Conservation (phyloP, 2,888 invertebrate species). For the Mimas tiliae region DNA sequence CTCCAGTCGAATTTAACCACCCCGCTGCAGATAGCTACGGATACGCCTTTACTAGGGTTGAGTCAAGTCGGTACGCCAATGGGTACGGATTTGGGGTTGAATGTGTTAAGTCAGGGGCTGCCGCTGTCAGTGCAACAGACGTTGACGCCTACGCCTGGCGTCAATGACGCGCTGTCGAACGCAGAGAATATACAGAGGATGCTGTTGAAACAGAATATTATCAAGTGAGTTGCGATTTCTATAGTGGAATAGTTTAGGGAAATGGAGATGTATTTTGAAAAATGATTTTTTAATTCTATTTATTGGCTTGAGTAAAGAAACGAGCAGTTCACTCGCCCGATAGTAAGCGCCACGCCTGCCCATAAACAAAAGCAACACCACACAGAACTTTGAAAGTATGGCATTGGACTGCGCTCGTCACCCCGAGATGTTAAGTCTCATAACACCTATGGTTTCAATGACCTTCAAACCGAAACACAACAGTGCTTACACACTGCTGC, state of each 20-base stretch:
- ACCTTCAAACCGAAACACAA: too few relatives aligned
- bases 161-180: constrained; percentile 58
- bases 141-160: constrained; percentile 58
- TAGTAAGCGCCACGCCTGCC: too few relatives aligned
- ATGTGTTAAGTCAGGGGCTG: constrained; percentile 44
- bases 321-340: too few relatives aligned
- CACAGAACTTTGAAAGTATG: too few relatives aligned
- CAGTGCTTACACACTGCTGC: too few relatives aligned
- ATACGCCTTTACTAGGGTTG: constrained; percentile 64
- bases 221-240: constrained; percentile 66
- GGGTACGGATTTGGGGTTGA: constrained; percentile 62
- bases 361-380: too few relatives aligned
- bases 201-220: constrained; percentile 80
- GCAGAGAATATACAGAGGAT: constrained; percentile 79
- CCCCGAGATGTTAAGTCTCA: too few relatives aligned
- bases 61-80: constrained; percentile 71
- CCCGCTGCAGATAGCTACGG: constrained; percentile 74
- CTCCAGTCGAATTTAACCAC: constrained; percentile 66
- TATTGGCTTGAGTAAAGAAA: too few relatives aligned
- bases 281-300: too few relatives aligned
- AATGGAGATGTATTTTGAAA: too few relatives aligned
- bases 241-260: constrained; percentile 1
- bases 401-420: too few relatives aligned
- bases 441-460: too few relatives aligned
- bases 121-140: constrained; percentile 51